Conservation (phyloP, 1,140 invertebrate genomes). For the Brachionus koreanus region DNA sequence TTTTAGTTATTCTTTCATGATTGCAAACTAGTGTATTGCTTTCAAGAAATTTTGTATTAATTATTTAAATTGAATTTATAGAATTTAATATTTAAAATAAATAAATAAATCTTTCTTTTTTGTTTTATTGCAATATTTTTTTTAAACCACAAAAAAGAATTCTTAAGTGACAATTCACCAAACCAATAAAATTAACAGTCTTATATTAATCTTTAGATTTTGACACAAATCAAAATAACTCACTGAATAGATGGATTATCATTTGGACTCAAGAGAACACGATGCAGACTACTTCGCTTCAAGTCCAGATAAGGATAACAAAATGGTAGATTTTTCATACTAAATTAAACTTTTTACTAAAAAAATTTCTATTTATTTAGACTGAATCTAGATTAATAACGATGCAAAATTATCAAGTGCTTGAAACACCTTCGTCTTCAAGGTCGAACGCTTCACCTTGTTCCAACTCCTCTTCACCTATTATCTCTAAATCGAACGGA, state of each 20-base stretch:
- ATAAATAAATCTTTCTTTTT: slow-evolving; percentile 37
- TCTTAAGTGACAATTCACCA: slow-evolving; percentile 21
- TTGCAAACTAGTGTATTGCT: slow-evolving; percentile 19
- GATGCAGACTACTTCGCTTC: slow-evolving; percentile 34
- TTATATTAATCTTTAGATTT: slow-evolving; percentile 40
- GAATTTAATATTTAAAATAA: slow-evolving; percentile 41
- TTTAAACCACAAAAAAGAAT: neutral
- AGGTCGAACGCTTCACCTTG: neutral
- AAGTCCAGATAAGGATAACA: slow-evolving; percentile 42
- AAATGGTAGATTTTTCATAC: slow-evolving; percentile 12
- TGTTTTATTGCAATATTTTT: slow-evolving; percentile 18
- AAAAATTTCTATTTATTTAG: neutral
- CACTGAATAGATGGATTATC: slow-evolving; percentile 23
- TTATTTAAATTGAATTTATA: slow-evolving; percentile 39
- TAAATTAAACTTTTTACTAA: neutral
- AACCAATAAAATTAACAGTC: slow-evolving; percentile 3
- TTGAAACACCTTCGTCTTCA: slow-evolving; percentile 21
- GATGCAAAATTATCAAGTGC: slow-evolving; percentile 8
- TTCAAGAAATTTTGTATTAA: slow-evolving; percentile 40
- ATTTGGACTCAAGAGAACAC: slow-evolving; percentile 29
- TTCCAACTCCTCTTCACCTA: neutral
- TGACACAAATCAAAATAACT: neutral
- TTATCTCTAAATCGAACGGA: neutral
- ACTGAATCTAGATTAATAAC: slow-evolving; percentile 11
- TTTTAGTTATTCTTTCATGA: slow-evolving; percentile 30